These are phyloP conservation scores for Brachypteracias leptosomus DNA, from an alignment of 2,113 vertebrate species.

Conservation along the genomic window DNA sequence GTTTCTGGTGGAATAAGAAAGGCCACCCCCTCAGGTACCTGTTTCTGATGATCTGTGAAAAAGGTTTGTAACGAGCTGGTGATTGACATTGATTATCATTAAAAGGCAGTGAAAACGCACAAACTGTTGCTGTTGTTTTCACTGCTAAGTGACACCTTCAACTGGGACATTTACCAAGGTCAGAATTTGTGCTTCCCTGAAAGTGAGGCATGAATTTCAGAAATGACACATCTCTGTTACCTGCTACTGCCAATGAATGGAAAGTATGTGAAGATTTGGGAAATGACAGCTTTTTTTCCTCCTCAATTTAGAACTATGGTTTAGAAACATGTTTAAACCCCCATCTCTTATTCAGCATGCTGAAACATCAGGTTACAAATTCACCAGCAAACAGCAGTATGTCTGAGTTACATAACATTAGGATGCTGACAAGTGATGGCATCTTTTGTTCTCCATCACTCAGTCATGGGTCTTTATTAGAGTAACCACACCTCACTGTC, in stretches of 20 bases:
- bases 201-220: neutral
- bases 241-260: too few species aligned
- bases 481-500: neutral
- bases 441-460: neutral
- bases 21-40: neutral
- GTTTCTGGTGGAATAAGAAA: slow-evolving; percentile 4
- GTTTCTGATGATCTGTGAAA: slow-evolving; percentile 43
- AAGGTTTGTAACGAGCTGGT: slow-evolving; percentile 28
- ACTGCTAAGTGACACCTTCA: rapidly evolving
- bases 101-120: neutral
- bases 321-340: neutral
- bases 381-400: neutral
- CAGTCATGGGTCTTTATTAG: rapidly evolving
- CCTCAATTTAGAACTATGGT: neutral
- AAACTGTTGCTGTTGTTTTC: neutral
- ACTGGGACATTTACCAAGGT: neutral
- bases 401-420: neutral
- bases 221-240: neutral
- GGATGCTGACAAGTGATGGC: neutral
- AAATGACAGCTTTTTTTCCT: neutral
- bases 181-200: neutral
- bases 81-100: slow-evolving; percentile 54
- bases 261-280: neutral
- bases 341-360: rapidly evolving
- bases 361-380: neutral